Conservation (phyloP, 2,113 vertebrate genomes). For the Onychostoma macrolepis region DNA sequence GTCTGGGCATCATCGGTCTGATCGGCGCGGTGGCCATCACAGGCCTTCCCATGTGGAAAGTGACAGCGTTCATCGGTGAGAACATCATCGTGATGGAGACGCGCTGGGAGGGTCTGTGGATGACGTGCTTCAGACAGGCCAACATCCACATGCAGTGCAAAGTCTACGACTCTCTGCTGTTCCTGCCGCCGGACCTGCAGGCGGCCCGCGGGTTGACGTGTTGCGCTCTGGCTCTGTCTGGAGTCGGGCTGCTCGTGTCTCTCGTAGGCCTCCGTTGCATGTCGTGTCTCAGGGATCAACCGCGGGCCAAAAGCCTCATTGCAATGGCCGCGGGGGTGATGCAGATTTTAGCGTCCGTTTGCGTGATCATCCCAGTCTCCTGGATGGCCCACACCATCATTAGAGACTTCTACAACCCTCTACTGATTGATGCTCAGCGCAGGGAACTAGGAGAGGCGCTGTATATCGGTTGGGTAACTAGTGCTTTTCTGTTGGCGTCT, state of each 20-base stretch:
- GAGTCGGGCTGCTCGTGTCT: slow-evolving; percentile 76
- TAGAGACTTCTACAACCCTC: slow-evolving; percentile 75
- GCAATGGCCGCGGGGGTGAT: slow-evolving; percentile 52
- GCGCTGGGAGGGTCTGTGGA: slow-evolving; percentile 92
- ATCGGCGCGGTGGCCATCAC: slow-evolving; percentile 81
- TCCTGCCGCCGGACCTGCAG: slow-evolving; percentile 75
- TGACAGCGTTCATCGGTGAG: slow-evolving; percentile 84
- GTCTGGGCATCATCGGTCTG: slow-evolving; percentile 79
- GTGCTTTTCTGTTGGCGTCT: slow-evolving; percentile 72
- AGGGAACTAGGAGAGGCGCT: slow-evolving; percentile 80
- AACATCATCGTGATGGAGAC: slow-evolving; percentile 82
- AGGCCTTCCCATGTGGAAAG: slow-evolving; percentile 90
- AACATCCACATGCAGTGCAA: slow-evolving; percentile 79
- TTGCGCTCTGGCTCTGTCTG: slow-evolving; percentile 64
- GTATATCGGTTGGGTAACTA: slow-evolving; percentile 79
- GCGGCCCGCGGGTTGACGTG: slow-evolving; percentile 80
- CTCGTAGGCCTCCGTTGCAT: slow-evolving; percentile 74
- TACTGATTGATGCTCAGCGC: slow-evolving; percentile 75
- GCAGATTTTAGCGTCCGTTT: slow-evolving; percentile 57
- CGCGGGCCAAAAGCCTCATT: slow-evolving; percentile 44
- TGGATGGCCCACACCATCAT: slow-evolving; percentile 64
- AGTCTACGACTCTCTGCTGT: slow-evolving; percentile 76
- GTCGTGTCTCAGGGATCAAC: slow-evolving; percentile 66
- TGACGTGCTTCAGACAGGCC: slow-evolving; percentile 79
- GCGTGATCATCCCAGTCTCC: slow-evolving; percentile 63